Conservation (phyloP, 1,140 invertebrate genomes). For the Cotesia typhae region DNA sequence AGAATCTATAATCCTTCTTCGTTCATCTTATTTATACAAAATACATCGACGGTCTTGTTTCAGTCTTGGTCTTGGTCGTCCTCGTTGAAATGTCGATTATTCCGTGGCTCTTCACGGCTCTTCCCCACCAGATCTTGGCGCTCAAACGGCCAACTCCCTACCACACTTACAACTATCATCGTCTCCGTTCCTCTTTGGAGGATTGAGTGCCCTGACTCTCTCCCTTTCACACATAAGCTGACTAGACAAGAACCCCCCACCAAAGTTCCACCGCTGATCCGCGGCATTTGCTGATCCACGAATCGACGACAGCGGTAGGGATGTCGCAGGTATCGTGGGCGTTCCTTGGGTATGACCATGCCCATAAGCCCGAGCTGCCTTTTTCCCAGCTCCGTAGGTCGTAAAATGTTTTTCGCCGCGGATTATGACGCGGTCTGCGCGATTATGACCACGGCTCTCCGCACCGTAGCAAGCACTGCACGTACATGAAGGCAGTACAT, state of each 20-base stretch:
- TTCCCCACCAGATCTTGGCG: neutral
- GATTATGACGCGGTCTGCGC: constrained; percentile 67
- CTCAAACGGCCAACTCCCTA: neutral
- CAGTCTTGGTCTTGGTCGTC: no score
- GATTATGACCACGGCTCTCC: constrained; percentile 61
- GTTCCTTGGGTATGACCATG: constrained; percentile 43
- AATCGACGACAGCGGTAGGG: constrained; percentile 17
- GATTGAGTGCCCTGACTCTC: neutral
- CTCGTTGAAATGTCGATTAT: no score
- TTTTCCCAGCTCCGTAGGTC: constrained; percentile 45
- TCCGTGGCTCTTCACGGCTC: neutral
- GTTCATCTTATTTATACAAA: no score
- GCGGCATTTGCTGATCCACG: constrained; percentile 9
- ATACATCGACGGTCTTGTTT: no score
- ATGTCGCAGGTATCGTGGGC: constrained; percentile 41
- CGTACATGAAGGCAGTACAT: constrained; percentile 22
- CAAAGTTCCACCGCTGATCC: neutral
- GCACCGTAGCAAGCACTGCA: constrained; percentile 15
- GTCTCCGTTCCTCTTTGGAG: neutral
- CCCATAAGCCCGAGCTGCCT: constrained; percentile 42
- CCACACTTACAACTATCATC: neutral
- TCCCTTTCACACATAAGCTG: neutral
- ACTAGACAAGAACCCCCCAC: neutral
- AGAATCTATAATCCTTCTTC: no score
- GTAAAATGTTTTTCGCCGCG: constrained; percentile 65